phyloP scores from a whole-genome alignment of 2,888 invertebrate species.

The Scaptomyza polygonia region DNA sequence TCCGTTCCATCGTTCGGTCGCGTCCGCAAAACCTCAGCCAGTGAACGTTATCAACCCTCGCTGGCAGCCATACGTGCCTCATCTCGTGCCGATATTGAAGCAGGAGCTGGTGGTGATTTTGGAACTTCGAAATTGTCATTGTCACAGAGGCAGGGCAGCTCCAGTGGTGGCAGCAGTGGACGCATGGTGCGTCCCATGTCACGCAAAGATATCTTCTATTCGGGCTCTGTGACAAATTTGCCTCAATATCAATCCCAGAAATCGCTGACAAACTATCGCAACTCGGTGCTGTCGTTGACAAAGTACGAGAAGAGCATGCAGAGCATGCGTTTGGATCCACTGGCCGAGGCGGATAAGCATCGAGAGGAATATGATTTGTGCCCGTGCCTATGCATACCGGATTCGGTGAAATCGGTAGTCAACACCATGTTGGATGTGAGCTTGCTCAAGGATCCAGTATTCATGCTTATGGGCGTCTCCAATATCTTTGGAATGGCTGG shows the following conservation, averaged over 20 bases:
- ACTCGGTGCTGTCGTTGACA: conserved; percentile 95
- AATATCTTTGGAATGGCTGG: conserved; percentile 99
- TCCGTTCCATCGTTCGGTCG: conserved; percentile 96
- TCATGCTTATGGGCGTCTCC: conserved; percentile 95
- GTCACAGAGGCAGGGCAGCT: conserved; percentile 83
- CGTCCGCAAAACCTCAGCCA: conserved; percentile 92
- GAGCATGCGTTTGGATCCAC: conserved; percentile 85
- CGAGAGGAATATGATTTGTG: conserved; percentile 90
- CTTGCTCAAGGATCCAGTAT: conserved; percentile 93
- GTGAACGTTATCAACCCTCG: conserved; percentile 93
- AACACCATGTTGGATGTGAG: conserved; percentile 96
- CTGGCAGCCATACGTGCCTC: conserved; percentile 92
- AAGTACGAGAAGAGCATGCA: conserved; percentile 88
- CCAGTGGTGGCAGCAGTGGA: conserved; percentile 72
- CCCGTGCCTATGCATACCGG: conserved; percentile 91
- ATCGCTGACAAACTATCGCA: conserved; percentile 94
- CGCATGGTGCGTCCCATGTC: conserved; percentile 95
- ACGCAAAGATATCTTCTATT: conserved; percentile 98
- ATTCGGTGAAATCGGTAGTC: conserved; percentile 92
- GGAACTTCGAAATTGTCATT: conserved; percentile 89
- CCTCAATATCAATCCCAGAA: conserved; percentile 97
- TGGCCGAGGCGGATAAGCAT: conserved; percentile 84
- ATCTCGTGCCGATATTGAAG: conserved; percentile 90
- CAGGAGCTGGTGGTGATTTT: conserved; percentile 89
- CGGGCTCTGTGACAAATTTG: conserved; percentile 96